Evolutionary conservation across 2,797 vertebrate species (phyloP), one percentile per base, ranked within the genome.

Genomic region (Hydrophis major): DNA sequence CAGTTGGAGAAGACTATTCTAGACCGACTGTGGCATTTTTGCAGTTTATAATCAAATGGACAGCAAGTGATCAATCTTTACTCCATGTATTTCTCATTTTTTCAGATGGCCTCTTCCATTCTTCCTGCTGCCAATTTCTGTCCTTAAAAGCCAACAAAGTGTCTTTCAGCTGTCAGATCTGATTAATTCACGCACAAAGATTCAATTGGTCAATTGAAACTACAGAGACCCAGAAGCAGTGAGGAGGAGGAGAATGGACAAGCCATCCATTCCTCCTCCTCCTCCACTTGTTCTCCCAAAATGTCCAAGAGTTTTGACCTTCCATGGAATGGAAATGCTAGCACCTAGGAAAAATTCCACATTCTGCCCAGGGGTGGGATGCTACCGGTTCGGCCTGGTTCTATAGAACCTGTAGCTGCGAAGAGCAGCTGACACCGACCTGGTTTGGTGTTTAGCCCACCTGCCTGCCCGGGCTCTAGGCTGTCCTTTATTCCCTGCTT

Each of bases 141-240:
- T 89, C 87, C 89, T 93, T 94, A 92, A 94, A 91, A 94, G 93
- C 93, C 89, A 91, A 86, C 22, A 32, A 59, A 90, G 89, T 94
- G 95, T 94, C 96, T 95, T 95, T 96, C 96, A 94, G 95, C 96
- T 96, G 97, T 97, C 97, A 42, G 94, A 95, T 96, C 95, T 16
- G 92, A 97, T 97, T 96, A 97, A 95, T 92, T 94, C 94, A 95
- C 87, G 95, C 88, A 16, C 6, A 57, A 74, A 88, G 74, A n/a
- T 78, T 92, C 83, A 50, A 86, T 89, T 89, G 88, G 93, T 83
- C 50, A n/a, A 53, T 4, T 92, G 89, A 86, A 92, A 56, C 92
- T 59, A 92, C 69, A 92, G 91, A 53, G 87, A 69, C 57, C 56
- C 37, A 86, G 74, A 89, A 90, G 50, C 56, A 86, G 59, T 27